These are phyloP conservation scores for Tipula lateralis DNA, from an alignment of 2,888 invertebrate genomes.

Conservation along the genomic window DNA sequence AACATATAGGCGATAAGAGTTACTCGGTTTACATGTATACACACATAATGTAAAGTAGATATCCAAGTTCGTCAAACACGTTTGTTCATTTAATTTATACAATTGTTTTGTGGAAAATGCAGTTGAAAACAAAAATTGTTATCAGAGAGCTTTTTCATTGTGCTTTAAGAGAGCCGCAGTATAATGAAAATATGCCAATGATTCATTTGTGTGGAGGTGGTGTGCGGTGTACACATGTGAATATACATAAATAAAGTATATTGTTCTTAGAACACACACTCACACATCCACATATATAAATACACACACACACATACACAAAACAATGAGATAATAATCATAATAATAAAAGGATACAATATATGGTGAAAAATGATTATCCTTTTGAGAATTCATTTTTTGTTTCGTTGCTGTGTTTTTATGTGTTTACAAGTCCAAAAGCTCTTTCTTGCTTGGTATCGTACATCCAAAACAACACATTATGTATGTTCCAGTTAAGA, in stretches of 20 bases:
- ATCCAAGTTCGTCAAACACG: neutral
- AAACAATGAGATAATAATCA: neutral
- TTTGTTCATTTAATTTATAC: neutral
- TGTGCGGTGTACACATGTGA: neutral
- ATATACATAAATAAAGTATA: neutral
- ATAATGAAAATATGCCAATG: too few species aligned
- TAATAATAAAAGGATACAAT: neutral
- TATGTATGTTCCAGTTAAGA: neutral
- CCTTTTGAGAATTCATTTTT: neutral
- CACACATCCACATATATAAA: neutral
- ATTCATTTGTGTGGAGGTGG: too few species aligned
- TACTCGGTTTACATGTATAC: neutral
- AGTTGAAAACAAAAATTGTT: neutral
- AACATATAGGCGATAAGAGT: neutral
- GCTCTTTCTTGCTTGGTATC: neutral
- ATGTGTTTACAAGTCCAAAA: neutral
- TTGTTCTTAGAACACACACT: neutral
- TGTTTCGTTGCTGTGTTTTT: neutral
- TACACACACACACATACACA: neutral
- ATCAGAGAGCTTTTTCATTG: neutral
- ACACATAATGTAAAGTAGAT: neutral
- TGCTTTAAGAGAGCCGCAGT: neutral
- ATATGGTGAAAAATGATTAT: neutral
- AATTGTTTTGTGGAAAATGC: neutral
- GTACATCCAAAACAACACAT: too few species aligned